Base-by-base conservation (phyloP, 1,140 invertebrate species). In the Nylanderia fulva region DNA sequence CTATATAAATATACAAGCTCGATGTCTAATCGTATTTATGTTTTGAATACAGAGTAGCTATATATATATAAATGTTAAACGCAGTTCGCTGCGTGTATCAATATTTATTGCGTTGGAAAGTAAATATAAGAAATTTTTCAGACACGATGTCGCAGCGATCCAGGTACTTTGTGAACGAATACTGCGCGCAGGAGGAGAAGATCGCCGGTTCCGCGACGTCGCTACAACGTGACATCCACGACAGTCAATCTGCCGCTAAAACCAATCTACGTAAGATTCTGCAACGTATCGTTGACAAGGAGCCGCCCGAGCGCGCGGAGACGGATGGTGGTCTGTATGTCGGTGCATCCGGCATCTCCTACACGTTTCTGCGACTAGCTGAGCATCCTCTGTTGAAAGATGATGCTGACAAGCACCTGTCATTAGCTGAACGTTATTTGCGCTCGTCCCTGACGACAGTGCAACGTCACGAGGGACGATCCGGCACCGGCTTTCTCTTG, bases 321-420 rank as follows among this genome's bases (percentile, higher is more conserved):
- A 0, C 56, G 3, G 87, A 92, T 7, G 87, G 87, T 13, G 84
- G 86, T 4, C 48, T 92, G 2, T 90, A 92, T 58, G 84, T 89
- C 58, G 91, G 91, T 8, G 58, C 84, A 60, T 79, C 86, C 24
- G 90, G 90, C 11, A 89, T 92, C 7, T 89, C 86, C 52, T 92
- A 91, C 45, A 76, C 86, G 5, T 89, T 86, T 71, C 83, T 88
- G 13, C 88, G 88, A 36, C 21, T 86, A 27, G 89, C 84, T 48
- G 18, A 76, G 21, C 63, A 33, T 1, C 0, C 52, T 29, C 8
- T 29, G 18, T 60, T 69, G 45, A 29, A 77, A n/a, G 13, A 54
- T 1, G 83, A 77, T 18, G 9, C 6, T 15, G 58, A 29, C 6
- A 85, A 89, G 13, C 74, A 83, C 63, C 42, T 84, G 11, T 68